These are phyloP conservation scores for Clarias fuscus DNA, from an alignment of 2,797 vertebrate genomes.

Conservation along the genomic window DNA sequence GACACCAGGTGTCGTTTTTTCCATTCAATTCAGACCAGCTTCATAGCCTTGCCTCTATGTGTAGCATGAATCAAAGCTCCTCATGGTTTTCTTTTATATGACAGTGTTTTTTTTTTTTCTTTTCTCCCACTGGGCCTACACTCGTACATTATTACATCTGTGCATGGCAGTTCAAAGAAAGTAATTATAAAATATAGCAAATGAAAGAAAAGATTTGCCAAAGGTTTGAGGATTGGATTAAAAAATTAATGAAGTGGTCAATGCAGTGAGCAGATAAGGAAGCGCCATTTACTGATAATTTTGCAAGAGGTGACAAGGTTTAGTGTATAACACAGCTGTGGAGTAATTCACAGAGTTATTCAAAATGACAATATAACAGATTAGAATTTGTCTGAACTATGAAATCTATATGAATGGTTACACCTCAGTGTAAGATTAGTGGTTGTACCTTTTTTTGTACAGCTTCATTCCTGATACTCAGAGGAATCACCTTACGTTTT, in stretches of 20 bases:
- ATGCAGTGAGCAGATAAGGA: background rate
- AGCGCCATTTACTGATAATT: background rate
- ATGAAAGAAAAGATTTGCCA: background rate
- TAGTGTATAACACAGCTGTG: background rate
- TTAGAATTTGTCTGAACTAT: background rate
- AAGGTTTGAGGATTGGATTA: background rate
- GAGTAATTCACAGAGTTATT: background rate
- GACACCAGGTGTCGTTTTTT: background rate
- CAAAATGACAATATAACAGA: too few species aligned
- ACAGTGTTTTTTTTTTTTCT: background rate
- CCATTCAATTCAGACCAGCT: background rate
- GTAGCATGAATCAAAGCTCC: background rate
- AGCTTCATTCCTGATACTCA: background rate
- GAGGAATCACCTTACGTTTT: background rate
- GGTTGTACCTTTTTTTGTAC: background rate
- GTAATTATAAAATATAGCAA: background rate
- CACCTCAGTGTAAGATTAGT: background rate
- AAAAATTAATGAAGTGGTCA: background rate
- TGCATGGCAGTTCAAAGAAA: conserved; percentile 17
- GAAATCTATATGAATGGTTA: background rate
- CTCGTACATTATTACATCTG: background rate
- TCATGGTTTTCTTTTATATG: background rate
- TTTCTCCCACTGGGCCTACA: background rate
- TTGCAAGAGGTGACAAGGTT: background rate
- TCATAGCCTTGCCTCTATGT: background rate